Base-by-base conservation (phyloP, 1,140 invertebrate species). In the Drosophila gunungcola region DNA sequence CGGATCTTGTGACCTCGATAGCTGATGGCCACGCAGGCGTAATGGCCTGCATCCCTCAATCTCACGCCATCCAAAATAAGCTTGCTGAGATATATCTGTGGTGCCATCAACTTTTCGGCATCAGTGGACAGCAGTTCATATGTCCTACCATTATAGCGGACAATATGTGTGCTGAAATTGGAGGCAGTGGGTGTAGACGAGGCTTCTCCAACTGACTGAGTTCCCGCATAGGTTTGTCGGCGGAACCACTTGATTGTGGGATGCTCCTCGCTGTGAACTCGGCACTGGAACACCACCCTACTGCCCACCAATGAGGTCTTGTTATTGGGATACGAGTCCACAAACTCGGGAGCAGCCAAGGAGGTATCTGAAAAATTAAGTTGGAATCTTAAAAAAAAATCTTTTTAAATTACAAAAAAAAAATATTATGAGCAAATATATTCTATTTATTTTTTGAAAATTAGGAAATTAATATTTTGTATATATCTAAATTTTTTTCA, bases 171-270 rank as follows among this genome's bases (percentile, higher is more conserved):
- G 49, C 82, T 91, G 13, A 91, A 83, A 45, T 91, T 89, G 6
- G 69, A 67, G 12, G 61, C 5, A 1, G 21, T 55, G 2, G 34
- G 0, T 11, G 43, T 12, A 10, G 61, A 46, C 10, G 45, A 16
- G 0, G 39, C n/a, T 11, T 83, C 75, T 4, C 46, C 57, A 11
- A 27, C 42, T 2, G 69, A n/a, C 16, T 42, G 11, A 2, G 70
- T 57, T 4, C 39, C 77, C 12, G 45, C 27, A 13, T 55, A 72
- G 38, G 25, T 42, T 1, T 62, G 73, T 9, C 91, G 62, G 2
- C 73, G 67, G 48, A 92, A 92, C 91, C 91, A 92, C 58, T 91
- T 92, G 11, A 92, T 92, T 0, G 83, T 92, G 3, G 90, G 81
- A 57, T 90, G 78, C 52, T 82, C 86, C 45, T 89, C 80, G 62